Evolutionary conservation across 2,797 vertebrate species (phyloP), one percentile per base, ranked within the genome.

Genomic region (Eutrigla gurnardus): DNA sequence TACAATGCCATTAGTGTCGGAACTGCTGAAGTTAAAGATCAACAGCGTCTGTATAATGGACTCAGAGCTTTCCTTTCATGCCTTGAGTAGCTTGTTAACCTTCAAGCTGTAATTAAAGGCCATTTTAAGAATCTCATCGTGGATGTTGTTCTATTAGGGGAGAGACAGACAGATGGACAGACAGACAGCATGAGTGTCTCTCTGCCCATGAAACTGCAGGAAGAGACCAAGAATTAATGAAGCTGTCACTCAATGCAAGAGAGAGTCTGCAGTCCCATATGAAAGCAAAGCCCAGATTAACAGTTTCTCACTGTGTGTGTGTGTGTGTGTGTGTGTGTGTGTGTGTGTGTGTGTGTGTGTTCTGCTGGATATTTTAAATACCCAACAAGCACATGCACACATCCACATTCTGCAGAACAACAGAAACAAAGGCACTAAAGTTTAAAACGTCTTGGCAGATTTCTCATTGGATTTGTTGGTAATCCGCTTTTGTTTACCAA

Each of bases 181-280:
- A 49, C 25, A 42, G 13, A 43, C 14, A 47, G 45, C n/a, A 17
- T 35, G 15, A 33, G 57, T 11, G 25, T 58, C 36, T 47, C 50
- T 55, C 13, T 14, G 55, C 3, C 14, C 40, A 45, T 62, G 32
- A 75, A 81, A 67, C 43, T 79, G 36, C 64, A 83, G 57, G 55
- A 79, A 50, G 72, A 66, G 49, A 65, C 50, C 10, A 32, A n/a
- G 35, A 77, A 46, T 69, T 57, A 71, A 87, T 83, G 59, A 76
- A 75, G 43, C 40, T 80, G 71, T 73, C 68, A 37, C 32, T 18
- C 43, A 25, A 65, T 37, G 37, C 12, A 37, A 62, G 40, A 32
- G 47, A 54, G 57, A 65, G 39, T 62, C 80, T 82, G 73, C 17
- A 70, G 42, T 35, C 25, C 15, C 47, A 8, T 2, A 4, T 15